Evolutionary conservation across 2,797 vertebrate species (phyloP).

Genomic region (Zenarchopterus dispar): DNA sequence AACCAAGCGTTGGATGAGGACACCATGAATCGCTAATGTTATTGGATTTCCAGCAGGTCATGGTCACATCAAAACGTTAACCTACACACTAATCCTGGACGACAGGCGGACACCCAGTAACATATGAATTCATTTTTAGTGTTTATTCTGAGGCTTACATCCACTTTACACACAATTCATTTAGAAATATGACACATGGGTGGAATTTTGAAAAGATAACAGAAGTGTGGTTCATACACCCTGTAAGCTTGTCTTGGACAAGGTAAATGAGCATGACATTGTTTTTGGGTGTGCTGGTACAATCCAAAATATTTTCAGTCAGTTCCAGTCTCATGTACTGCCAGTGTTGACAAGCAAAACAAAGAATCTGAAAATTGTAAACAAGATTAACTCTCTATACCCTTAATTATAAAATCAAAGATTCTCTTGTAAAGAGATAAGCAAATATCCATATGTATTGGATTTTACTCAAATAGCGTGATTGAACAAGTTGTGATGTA

Average conservation of each 20-base stretch:
- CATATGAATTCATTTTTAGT: slow-evolving; percentile 62
- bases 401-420: slow-evolving; percentile 20
- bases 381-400: background rate
- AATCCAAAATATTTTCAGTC: too few relatives aligned
- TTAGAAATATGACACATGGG: slow-evolving; percentile 29
- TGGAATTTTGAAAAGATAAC: slow-evolving; percentile 57
- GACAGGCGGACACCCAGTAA: slow-evolving; percentile 45
- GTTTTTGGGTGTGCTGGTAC: slow-evolving; percentile 2
- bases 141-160: slow-evolving; percentile 53
- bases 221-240: background rate
- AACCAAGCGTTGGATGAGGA: slow-evolving; percentile 58
- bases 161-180: slow-evolving; percentile 39
- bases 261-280: slow-evolving; percentile 19
- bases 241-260: slow-evolving; percentile 25
- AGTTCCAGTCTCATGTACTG: too few relatives aligned
- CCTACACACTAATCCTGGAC: slow-evolving; percentile 72
- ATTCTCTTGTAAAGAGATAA: background rate
- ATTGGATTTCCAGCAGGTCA: slow-evolving; percentile 79
- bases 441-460: slow-evolving; percentile 22
- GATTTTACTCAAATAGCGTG: slow-evolving; percentile 17
- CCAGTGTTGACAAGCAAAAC: background rate
- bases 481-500: slow-evolving; percentile 16
- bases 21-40: slow-evolving; percentile 76
- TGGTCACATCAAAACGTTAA: slow-evolving; percentile 77
- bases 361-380: background rate